phyloP scores from a whole-genome alignment of 1,140 invertebrate genomes.

The Phymorhynchus buccinoides region DNA sequence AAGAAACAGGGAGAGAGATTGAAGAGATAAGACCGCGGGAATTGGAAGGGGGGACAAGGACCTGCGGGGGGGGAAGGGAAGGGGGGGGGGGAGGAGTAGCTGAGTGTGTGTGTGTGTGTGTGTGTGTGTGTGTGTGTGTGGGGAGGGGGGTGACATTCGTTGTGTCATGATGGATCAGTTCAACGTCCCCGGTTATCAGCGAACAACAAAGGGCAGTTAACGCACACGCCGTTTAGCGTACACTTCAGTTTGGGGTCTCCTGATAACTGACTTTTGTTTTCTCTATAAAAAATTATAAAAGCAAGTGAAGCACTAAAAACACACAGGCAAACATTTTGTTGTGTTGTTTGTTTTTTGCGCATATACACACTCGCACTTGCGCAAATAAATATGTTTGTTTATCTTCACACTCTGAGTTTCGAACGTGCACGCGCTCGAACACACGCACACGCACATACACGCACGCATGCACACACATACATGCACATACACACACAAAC shows the following conservation, averaged over 20 bases:
- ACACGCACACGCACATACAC: background rate
- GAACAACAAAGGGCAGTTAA: too few relatives aligned
- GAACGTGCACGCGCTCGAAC: background rate
- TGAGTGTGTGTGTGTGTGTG: too few relatives aligned
- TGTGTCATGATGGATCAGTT: too few relatives aligned
- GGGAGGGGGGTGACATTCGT: too few relatives aligned
- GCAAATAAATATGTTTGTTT: background rate
- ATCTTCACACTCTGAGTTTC: background rate
- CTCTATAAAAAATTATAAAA: background rate
- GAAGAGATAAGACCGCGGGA: too few relatives aligned
- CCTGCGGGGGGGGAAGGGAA: background rate
- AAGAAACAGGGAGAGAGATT: background rate
- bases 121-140: too few relatives aligned
- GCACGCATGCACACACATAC: conserved; percentile 14
- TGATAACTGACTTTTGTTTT: too few relatives aligned
- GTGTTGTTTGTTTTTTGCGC: too few relatives aligned
- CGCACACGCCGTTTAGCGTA: too few relatives aligned
- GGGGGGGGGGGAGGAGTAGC: background rate
- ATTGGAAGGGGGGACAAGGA: background rate
- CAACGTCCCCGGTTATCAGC: too few relatives aligned
- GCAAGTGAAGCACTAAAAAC: background rate
- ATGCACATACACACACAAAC: conserved; percentile 14
- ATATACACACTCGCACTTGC: background rate
- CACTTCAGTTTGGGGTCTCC: too few relatives aligned
- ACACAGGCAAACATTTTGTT: conserved; percentile 24